Evolutionary conservation across 1,140 invertebrate genomes (phyloP).

Genomic region (Zelostemma sp.): DNA sequence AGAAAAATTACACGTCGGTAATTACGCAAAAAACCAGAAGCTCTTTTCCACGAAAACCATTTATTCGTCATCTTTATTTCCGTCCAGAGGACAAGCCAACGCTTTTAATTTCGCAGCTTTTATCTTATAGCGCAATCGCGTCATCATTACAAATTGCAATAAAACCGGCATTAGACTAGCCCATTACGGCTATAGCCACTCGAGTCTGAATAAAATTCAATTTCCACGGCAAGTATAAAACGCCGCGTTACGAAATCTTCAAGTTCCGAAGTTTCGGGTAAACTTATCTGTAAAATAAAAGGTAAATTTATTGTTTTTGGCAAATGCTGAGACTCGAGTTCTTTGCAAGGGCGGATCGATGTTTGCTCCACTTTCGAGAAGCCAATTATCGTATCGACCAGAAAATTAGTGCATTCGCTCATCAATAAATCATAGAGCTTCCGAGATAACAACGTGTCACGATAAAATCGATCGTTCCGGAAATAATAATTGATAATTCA

Average conservation of each 20-base stretch:
- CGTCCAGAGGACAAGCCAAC: too few species aligned
- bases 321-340: background rate
- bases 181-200: background rate
- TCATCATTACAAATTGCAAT: background rate
- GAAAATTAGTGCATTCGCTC: background rate
- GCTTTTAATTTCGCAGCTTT: too few species aligned
- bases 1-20: too few species aligned
- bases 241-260: too few species aligned
- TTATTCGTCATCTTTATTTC: too few species aligned
- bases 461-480: too few species aligned
- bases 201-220: background rate
- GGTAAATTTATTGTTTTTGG: background rate
- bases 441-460: too few species aligned
- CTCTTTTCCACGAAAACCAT: too few species aligned
- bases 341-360: background rate
- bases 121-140: background rate
- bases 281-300: background rate
- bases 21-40: too few species aligned
- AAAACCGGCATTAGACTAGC: background rate
- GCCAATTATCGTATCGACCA: background rate
- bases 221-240: background rate
- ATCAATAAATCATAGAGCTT: too few species aligned
- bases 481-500: too few species aligned
- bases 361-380: slow-evolving; percentile 1
- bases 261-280: background rate